Percentiles rank a stretch among this genome's conserved stretches.
Conservation (phyloP, 35 echinoderm and acorn worm species). For the Holothuria glaberrima region DNA sequence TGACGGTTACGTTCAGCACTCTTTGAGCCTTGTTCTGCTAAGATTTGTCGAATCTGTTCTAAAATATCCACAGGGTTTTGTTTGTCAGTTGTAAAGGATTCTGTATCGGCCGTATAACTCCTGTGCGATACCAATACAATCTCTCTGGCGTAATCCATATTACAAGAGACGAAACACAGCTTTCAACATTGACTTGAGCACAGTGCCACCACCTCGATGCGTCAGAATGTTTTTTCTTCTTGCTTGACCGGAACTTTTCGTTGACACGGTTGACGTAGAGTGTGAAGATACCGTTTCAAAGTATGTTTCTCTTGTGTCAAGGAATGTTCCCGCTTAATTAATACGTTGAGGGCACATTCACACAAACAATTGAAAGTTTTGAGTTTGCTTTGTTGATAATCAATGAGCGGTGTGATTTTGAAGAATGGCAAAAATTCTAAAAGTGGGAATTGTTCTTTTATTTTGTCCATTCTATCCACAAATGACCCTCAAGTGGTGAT, state of each 20-base stretch:
- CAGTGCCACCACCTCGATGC: not conserved
- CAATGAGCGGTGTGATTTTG: not conserved
- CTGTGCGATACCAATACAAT: not conserved
- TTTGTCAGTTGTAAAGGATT: not conserved
- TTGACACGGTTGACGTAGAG: not conserved
- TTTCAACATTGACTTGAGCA: conserved; percentile 5
- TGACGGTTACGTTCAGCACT: not conserved
- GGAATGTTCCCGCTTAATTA: not conserved
- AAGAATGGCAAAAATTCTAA: not conserved
- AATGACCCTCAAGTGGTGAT: not conserved
- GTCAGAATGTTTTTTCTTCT: not conserved
- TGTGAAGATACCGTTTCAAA: not conserved
- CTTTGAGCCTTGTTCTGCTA: not conserved
- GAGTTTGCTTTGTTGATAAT: not conserved
- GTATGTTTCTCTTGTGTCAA: not conserved
- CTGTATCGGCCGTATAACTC: no score
- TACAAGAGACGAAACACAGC: not conserved
- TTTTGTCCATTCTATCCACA: not conserved
- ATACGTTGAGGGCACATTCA: no score
- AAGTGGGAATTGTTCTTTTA: conserved; percentile 5
- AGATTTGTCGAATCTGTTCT: not conserved
- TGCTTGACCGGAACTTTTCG: no score
- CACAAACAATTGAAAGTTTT: not conserved
- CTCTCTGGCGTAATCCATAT: not conserved
- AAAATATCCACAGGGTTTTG: no score